These are phyloP conservation scores for Sphaerolaimus hirsutus DNA, from an alignment of 2,888 invertebrate species.

Conservation along the genomic window DNA sequence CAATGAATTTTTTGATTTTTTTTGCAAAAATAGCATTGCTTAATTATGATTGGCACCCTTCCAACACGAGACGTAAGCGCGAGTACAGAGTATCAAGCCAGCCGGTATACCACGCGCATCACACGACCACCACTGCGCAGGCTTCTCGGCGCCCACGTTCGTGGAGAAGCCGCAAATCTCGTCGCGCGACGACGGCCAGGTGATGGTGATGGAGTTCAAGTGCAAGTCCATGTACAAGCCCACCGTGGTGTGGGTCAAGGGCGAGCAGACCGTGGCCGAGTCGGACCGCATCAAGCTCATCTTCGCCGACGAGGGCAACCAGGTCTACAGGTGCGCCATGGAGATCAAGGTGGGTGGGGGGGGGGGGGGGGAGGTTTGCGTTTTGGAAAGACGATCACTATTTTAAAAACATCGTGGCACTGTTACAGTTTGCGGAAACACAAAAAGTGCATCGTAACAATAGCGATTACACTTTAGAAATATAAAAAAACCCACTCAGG, in stretches of 20 bases:
- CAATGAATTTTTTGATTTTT: neutral
- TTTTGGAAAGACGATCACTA: too few species aligned
- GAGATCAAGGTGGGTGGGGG: conserved; percentile 16
- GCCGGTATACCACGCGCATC: neutral
- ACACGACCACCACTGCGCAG: conserved; percentile 8
- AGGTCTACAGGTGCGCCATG: conserved; percentile 20
- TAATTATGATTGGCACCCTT: neutral
- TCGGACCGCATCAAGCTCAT: conserved; percentile 23
- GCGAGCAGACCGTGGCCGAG: conserved; percentile 39
- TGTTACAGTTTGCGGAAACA: too few species aligned
- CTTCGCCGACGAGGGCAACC: conserved; percentile 15
- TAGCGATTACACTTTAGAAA: too few species aligned
- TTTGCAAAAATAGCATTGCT: neutral
- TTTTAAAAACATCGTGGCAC: neutral
- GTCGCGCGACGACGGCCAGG: conserved; percentile 85
- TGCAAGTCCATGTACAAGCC: conserved; percentile 77
- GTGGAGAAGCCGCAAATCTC: conserved; percentile 95
- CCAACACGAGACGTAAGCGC: too few species aligned
- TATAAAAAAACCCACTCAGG: too few species aligned
- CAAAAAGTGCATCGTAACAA: too few species aligned
- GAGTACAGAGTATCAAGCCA: neutral
- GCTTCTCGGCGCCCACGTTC: conserved; percentile 48
- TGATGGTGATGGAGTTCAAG: conserved; percentile 84
- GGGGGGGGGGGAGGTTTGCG: neutral
- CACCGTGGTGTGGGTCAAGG: conserved; percentile 77